These are phyloP conservation scores for Sylvia borin DNA, from an alignment of 2,797 vertebrate genomes.

Conservation along the genomic window DNA sequence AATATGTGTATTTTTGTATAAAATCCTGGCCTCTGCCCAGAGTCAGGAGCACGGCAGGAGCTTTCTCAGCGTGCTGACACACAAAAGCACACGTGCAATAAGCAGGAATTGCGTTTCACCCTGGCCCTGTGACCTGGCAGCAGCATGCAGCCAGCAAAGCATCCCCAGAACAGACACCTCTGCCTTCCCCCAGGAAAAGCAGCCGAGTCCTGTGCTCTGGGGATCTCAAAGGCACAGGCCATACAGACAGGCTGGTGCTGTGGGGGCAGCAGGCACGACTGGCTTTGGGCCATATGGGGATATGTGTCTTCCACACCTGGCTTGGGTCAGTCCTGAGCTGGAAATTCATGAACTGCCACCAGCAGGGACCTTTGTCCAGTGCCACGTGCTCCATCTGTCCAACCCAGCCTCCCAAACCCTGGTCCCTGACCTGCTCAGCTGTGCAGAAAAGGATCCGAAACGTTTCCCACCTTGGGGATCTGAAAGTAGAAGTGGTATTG, in stretches of 20 bases:
- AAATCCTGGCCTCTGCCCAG: background rate
- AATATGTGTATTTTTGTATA: background rate
- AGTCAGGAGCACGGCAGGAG: background rate
- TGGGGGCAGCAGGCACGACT: background rate
- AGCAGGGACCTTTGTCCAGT: background rate
- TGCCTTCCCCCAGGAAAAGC: background rate
- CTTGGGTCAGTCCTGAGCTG: background rate
- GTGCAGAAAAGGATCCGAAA: background rate
- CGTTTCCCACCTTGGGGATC: background rate
- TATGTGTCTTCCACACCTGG: background rate
- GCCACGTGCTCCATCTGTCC: background rate
- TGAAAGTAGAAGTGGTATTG: background rate
- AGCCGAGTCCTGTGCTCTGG: background rate
- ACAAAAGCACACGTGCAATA: too few relatives aligned
- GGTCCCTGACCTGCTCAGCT: background rate
- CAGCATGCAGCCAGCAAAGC: background rate
- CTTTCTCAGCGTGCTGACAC: background rate
- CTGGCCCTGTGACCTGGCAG: background rate
- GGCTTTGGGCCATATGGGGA: background rate
- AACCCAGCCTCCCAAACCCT: background rate
- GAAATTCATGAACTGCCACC: background rate
- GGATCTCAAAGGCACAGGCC: fast-evolving
- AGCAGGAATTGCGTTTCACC: fast-evolving
- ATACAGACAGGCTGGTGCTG: background rate
- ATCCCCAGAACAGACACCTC: background rate